Evolutionary conservation across 2,888 invertebrate genomes (phyloP), one percentile per base, ranked within the genome.

Genomic region (Drosophila rellima): DNA sequence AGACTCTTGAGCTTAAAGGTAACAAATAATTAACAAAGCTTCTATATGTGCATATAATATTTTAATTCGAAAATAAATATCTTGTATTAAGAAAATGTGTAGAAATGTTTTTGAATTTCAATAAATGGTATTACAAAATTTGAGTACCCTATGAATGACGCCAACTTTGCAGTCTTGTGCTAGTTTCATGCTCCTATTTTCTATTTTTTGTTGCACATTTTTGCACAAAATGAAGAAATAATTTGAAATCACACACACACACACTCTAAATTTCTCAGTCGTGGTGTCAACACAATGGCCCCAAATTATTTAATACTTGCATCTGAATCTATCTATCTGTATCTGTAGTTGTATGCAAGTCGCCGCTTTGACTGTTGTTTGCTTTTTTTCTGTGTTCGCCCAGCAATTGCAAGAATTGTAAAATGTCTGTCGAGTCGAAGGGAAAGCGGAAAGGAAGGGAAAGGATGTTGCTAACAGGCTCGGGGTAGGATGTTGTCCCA

Each of bases 231-330:
- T 89, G 88, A 73, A 85, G 89, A 85, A 88, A 89, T 89, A 88
- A 85, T 85, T 88, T 82, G 72, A 88, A 78, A 80, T 70, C 75
- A 79, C 48, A 67, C 50, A 76, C 44, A 65, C 57, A 65, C 35
- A 62, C 18, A 60, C 35, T 57, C 23, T 70, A 63, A 44, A 63
- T 64, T 57, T 64, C 69, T 66, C 51, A 66, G 57, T 71, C 61
- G 64, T 68, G 70, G 75, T 80, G 84, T 78, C 88, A 82, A 78
- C 88, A 89, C 88, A 89, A 85, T 86, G 85, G 86, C 89, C 80
- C 88, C 90, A 86, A 89, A 86, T 86, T 86, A 86, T 89, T 86
- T 89, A 88, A 88, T 86, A 86, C 82, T 87, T 84, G 78, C 68
- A 48, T 60, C 50, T 68, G 17, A 15, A 50, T 33, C 45, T 50